Conservation (phyloP, 2,113 vertebrate species). For the Ophthalmolycus amberensis region DNA sequence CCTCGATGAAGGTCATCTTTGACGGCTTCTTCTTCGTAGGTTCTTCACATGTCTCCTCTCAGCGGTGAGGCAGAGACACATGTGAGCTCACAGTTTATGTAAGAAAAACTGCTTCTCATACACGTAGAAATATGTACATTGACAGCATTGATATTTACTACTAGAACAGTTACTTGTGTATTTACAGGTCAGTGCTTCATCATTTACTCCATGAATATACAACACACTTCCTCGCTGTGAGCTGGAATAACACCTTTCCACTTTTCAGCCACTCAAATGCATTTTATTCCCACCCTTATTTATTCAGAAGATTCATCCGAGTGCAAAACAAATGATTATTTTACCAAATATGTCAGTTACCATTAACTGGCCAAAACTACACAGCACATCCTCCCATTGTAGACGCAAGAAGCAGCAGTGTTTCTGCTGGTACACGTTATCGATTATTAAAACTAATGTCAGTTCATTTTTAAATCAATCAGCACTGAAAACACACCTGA, state of each 20-base stretch:
- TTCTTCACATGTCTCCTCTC: not conserved
- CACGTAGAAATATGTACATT: not conserved
- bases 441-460: not conserved
- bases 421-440: not conserved
- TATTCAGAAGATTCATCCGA: conserved; percentile 17
- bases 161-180: not conserved
- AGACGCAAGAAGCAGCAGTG: not conserved
- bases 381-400: not conserved
- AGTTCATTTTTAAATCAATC: not conserved
- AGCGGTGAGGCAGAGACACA: not conserved
- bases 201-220: conserved; percentile 12
- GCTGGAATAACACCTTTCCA: conserved; percentile 18
- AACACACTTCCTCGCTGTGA: conserved; percentile 1
- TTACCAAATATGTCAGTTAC: not conserved
- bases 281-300: conserved; percentile 5
- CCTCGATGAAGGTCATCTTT: conserved; percentile 32
- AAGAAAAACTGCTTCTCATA: not conserved
- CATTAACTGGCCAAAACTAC: not conserved
- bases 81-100: too few species aligned
- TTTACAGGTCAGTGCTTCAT: conserved; percentile 7
- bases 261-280: conserved; percentile 6
- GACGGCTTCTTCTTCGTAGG: not conserved
- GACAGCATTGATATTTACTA: too few species aligned
- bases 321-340: not conserved
- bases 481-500: not conserved